Base-by-base conservation (phyloP, 2,797 vertebrate species). In the Sebastes minor region DNA sequence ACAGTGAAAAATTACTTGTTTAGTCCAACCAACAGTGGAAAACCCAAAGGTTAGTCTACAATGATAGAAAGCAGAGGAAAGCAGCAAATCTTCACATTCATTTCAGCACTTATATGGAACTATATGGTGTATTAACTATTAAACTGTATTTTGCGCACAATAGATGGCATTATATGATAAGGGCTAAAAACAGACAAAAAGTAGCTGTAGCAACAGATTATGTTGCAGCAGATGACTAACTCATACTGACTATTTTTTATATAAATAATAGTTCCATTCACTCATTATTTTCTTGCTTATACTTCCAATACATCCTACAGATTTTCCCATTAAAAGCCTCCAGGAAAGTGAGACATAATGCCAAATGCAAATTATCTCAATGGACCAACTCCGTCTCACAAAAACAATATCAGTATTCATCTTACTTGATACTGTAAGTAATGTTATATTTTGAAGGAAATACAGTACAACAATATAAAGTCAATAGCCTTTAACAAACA, bases 161-260 rank as follows among this genome's bases (percentile, higher is more conserved):
- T 35, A 63, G 32, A 33, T n/a, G 30, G 11, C 10, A 61, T n/a
- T 59, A 9, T n/a, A 33, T 32, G 59, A 61, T 61, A 61, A 13
- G 28, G 20, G 28, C 0, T 22, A 35, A 1, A 8, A 8, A 13
- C 9, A 33, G 0, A n/a, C 0, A 0, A 35, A 13, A 14, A 62
- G 32, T 14, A 14, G 32, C 60, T 35, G 60, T 12, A 22, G 30
- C 60, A 62, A 20, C 59, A 30, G 27, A 18, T 16, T 0, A 60
- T 0, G 27, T 30, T 30, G 16, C 57, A 60, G 27, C 42, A 46
- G 42, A 46, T 46, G 16, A 46, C 42, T 46, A 2, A 46, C 42
- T 46, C 42, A 46, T 46, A 46, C 42, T 16, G 38, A 42, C 16
- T 49, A 49, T 0, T 49, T 49, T 49, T 20, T 3, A 49, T 16